Base-by-base conservation (phyloP, 2,888 invertebrate genomes). In the Archips xylosteana region DNA sequence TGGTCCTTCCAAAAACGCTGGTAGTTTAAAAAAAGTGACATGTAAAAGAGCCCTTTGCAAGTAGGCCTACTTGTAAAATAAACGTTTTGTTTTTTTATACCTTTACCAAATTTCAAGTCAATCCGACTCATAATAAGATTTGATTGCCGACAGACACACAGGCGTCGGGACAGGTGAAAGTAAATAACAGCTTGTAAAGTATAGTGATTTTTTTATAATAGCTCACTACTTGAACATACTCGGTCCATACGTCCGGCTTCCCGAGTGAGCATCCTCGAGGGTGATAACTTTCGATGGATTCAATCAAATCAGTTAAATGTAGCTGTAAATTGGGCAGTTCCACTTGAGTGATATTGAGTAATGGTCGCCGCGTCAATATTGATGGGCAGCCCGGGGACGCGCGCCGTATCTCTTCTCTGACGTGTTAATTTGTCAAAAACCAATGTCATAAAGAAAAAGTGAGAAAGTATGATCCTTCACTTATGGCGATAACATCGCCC, bases 241-340 rank as follows among this genome's bases (percentile, higher is more conserved):
- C 63, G 63, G 45, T 32, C 15, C 51, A 57, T 23, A 42, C 54
- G n/a, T 13, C 54, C 62, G 13, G 23, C 78, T 6, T 1, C 39
- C 39, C 39, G 39, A 39, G 77, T 74, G 78, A 78, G 71, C 78
- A 77, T 80, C 80, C 75, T 70, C 76, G 82, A 57, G 72, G 83
- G 88, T 85, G 87, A 89, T 90, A 90, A 89, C 88, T 90, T 88
- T 87, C 82, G 84, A 84, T 84, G 88, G 87, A 89, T 91, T 92
- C 89, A 90, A 92, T 92, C 91, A 91, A 90, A 91, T 92, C 90
- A 91, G 91, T 92, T 90, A 92, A 93, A 92, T 91, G 92, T 92
- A 91, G 91, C 92, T 91, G 92, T 89, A 92, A 93, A 93, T 92
- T 91, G 91, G 89, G 87, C 90, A 92, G 92, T 92, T 92, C 89